Conservation (phyloP, 53 echinoderm and acorn worm genomes). For the Crossaster papposus region DNA sequence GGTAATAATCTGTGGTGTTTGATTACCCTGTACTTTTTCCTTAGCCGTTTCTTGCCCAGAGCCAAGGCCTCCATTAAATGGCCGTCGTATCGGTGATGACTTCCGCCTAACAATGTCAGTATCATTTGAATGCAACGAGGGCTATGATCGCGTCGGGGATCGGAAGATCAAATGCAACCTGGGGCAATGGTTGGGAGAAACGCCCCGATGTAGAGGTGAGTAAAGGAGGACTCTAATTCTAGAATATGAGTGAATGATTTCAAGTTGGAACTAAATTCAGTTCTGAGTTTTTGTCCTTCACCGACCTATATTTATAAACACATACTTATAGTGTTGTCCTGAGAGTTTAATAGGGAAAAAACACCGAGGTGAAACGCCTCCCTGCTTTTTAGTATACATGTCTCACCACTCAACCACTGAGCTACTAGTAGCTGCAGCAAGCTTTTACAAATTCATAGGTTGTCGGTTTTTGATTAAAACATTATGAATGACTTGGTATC, state of each 20-base stretch:
- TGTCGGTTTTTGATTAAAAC: not conserved
- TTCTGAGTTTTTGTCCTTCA: too few species aligned
- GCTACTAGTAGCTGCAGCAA: too few species aligned
- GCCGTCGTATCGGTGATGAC: conserved; percentile 22
- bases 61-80: not conserved
- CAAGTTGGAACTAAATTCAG: too few species aligned
- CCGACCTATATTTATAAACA: too few species aligned
- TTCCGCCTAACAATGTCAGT: conserved; percentile 28
- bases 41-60: conserved; percentile 23
- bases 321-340: too few species aligned
- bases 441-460: too few species aligned
- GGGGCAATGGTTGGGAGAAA: conserved; percentile 18
- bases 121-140: conserved; percentile 39
- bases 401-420: too few species aligned
- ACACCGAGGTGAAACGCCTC: too few species aligned
- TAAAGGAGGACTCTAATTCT: not conserved
- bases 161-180: conserved; percentile 1
- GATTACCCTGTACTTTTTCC: not conserved
- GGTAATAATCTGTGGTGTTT: not conserved
- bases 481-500: not conserved
- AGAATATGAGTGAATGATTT: not conserved
- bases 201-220: conserved; percentile 3
- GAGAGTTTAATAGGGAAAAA: too few species aligned
- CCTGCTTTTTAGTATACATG: too few species aligned
- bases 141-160: conserved; percentile 10